Evolutionary conservation across 2,113 vertebrate species (phyloP).

Genomic region (Heterocephalus glaber): DNA sequence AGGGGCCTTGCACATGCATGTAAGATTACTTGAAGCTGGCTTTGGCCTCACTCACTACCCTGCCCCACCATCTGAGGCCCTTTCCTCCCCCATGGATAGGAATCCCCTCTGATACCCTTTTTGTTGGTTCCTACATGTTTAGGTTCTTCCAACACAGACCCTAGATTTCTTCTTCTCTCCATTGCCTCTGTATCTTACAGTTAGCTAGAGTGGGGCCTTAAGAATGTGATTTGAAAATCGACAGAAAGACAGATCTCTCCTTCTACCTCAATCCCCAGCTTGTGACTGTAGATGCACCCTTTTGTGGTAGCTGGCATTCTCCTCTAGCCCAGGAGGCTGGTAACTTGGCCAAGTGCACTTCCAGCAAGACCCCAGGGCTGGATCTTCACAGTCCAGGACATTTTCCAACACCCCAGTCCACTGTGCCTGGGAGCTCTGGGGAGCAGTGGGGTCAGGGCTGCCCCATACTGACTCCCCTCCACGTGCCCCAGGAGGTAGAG

Average conservation of each 20-base stretch:
- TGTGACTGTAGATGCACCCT: background rate
- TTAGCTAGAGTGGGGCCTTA: background rate
- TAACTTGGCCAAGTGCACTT: background rate
- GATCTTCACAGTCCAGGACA: background rate
- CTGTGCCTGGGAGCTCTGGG: background rate
- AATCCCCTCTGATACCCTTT: too few relatives aligned
- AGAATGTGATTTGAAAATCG: background rate
- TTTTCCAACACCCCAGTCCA: background rate
- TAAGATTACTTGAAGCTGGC: background rate
- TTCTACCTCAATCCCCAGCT: background rate
- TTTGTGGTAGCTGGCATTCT: background rate
- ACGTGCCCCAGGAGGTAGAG: slow-evolving; percentile 50
- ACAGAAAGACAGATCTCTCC: background rate
- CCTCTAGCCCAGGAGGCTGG: background rate
- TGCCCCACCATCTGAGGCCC: background rate
- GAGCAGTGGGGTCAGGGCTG: accelerated
- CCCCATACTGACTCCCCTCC: background rate
- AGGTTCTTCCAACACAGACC: background rate
- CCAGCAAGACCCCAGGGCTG: background rate
- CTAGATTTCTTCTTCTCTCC: background rate
- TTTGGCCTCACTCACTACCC: background rate
- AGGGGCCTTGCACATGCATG: background rate
- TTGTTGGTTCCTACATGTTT: background rate
- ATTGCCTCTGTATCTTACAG: background rate
- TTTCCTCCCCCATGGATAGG: background rate